Evolutionary conservation across 2,113 vertebrate genomes (phyloP).

Genomic region (Myxocyprinus asiaticus): DNA sequence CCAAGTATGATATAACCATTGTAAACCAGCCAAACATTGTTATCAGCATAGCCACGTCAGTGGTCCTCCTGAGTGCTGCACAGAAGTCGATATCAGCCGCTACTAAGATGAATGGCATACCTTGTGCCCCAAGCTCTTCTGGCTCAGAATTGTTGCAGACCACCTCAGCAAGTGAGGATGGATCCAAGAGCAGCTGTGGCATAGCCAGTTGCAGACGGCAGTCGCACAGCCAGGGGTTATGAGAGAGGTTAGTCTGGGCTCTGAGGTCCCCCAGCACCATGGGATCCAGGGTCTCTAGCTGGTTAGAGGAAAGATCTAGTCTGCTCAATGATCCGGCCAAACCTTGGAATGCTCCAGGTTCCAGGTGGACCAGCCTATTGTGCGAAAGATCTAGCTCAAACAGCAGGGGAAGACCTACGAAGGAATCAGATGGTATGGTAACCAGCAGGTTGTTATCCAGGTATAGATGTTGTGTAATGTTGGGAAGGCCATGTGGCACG

Average conservation of each 20-base stretch:
- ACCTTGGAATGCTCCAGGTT: slow-evolving; percentile 55
- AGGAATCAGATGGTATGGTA: slow-evolving; percentile 76
- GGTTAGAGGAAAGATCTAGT: slow-evolving; percentile 63
- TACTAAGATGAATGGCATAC: slow-evolving; percentile 72
- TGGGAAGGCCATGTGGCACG: slow-evolving; percentile 66
- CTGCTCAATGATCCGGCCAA: slow-evolving; percentile 49
- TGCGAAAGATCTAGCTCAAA: slow-evolving; percentile 59
- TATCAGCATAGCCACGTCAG: slow-evolving; percentile 57
- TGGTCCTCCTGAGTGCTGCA: slow-evolving; percentile 51
- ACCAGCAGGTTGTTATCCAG: slow-evolving; percentile 83
- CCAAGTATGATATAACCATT: slow-evolving; percentile 56
- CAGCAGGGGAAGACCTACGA: slow-evolving; percentile 71
- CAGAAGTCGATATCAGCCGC: slow-evolving; percentile 78
- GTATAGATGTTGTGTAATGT: slow-evolving; percentile 81
- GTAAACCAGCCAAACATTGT: slow-evolving; percentile 63
- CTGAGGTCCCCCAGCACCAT: slow-evolving; percentile 73
- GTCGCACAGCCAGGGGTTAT: slow-evolving; percentile 87
- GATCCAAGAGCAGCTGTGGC: slow-evolving; percentile 71
- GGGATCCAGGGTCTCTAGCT: slow-evolving; percentile 70
- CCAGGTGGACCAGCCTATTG: slow-evolving; percentile 59
- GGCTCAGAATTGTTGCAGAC: slow-evolving; percentile 66
- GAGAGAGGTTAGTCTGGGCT: slow-evolving; percentile 80
- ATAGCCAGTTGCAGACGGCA: slow-evolving; percentile 84
- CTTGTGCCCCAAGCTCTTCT: slow-evolving; percentile 75
- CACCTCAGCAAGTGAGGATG: slow-evolving; percentile 68